Base-by-base conservation (phyloP, 1,140 invertebrate species). In the Phortica variegata region DNA sequence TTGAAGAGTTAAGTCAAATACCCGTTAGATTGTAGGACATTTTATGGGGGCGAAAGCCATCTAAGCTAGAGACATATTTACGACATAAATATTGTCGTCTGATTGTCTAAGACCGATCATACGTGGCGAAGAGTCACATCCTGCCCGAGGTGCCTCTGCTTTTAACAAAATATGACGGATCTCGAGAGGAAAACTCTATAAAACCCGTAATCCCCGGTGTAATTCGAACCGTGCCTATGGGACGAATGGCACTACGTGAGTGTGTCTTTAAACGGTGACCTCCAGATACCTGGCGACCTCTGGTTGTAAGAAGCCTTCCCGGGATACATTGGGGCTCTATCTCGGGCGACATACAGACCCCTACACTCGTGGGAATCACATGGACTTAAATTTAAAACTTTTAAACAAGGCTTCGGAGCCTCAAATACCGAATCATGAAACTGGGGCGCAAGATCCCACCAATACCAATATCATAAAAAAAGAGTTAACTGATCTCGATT, bases 171-270 rank as follows among this genome's bases (percentile, higher is more conserved):
- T 54, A 54, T 54, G 52, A 48, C 52, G 52, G 52, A 54, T 54
- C 52, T 54, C 45, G 52, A 54, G 52, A 54, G 52, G 52, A 54
- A 43, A 54, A 54, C 52, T 54, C 52, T 47, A 54, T 54, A 54
- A 54, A 54, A 54, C 52, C 52, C 52, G 52, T 44, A 50, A 54
- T 40, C 33, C 43, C 52, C 43, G 52, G 52, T 54, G 52, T 54
- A 18, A 54, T n/a, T 32, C 39, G 52, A 9, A 54, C 52, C 52
- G 52, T 54, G 52, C 52, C 48, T 50, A 37, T 31, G 52, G 43
- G 43, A 40, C 31, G 52, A 38, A 54, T 54, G 52, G 52, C 52
- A 54, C 52, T 54, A 48, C 52, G 52, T 54, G 32, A 54, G 36
- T 39, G 52, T 54, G 52, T 54, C 52, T 47, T 51, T 23, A 33